Evolutionary conservation across 2,888 invertebrate species (phyloP).

Genomic region (Melipona beecheii): DNA sequence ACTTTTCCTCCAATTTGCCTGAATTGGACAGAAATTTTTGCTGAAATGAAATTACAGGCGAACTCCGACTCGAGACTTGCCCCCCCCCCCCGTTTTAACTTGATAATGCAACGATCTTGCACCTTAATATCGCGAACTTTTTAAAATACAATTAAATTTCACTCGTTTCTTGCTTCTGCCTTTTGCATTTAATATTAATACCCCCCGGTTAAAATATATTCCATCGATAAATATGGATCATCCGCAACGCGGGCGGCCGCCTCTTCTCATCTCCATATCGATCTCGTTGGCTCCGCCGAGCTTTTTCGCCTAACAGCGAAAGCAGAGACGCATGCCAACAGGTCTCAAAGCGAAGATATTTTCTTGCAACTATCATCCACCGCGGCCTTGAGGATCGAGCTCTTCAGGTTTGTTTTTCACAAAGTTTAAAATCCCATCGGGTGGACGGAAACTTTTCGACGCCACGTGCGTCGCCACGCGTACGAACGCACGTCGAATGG

Average conservation of each 20-base stretch:
- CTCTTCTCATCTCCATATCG: conserved; percentile 20
- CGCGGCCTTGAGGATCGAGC: too few relatives aligned
- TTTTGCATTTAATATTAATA: neutral
- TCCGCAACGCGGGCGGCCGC: neutral
- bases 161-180: neutral
- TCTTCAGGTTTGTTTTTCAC: too few relatives aligned
- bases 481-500: conserved; percentile 31
- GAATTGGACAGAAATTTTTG: neutral
- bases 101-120: neutral
- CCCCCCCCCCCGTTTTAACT: neutral
- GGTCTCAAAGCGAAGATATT: conserved; percentile 40
- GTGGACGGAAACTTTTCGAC: too few relatives aligned
- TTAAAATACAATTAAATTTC: neutral
- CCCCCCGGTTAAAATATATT: neutral
- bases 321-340: conserved; percentile 45
- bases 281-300: conserved; percentile 14
- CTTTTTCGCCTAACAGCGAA: conserved; percentile 8
- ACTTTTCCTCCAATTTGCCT: neutral
- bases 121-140: neutral
- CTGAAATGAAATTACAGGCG: neutral
- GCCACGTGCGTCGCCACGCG: conserved; percentile 34
- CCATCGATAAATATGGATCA: conserved; percentile 15
- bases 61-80: neutral
- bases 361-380: too few relatives aligned
- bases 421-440: too few relatives aligned